phyloP scores from a whole-genome alignment of 64 coral and sea anemone genomes.

The Stylophora pistillata region DNA sequence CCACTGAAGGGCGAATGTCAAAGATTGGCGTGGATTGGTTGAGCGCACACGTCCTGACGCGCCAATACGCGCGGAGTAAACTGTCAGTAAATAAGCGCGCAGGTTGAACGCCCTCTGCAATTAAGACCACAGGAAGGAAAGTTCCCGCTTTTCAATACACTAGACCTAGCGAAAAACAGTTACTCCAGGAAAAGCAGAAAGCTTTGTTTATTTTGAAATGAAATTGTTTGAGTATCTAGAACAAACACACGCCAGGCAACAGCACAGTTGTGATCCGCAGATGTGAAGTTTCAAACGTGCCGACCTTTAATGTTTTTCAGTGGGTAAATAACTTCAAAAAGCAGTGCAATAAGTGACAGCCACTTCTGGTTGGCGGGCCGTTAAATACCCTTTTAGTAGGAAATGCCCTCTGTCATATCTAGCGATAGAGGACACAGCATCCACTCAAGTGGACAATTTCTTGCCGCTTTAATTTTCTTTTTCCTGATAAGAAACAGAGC shows the following conservation, averaged over 20 bases:
- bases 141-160: slow-evolving; percentile 13
- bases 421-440: neutral
- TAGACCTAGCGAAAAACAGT: slow-evolving; percentile 9
- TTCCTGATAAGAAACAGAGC: slow-evolving; percentile 4
- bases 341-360: slow-evolving; percentile 21
- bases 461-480: slow-evolving; percentile 3
- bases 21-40: slow-evolving; percentile 9
- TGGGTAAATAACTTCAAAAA: slow-evolving; percentile 46
- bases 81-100: slow-evolving; percentile 6
- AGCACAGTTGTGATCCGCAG: slow-evolving; percentile 49
- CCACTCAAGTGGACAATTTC: neutral
- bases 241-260: slow-evolving; percentile 35
- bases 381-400: slow-evolving; percentile 47
- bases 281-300: slow-evolving; percentile 34
- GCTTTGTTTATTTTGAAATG: slow-evolving; percentile 31
- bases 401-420: slow-evolving; percentile 8
- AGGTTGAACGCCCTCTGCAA: slow-evolving; percentile 18
- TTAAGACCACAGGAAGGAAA: slow-evolving; percentile 43
- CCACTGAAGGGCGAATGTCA: slow-evolving; percentile 19
- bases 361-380: slow-evolving; percentile 34
- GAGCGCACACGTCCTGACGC: neutral
- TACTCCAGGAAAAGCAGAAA: slow-evolving; percentile 50
- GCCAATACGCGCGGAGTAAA: neutral
- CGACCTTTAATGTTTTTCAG: slow-evolving; percentile 40
- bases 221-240: slow-evolving; percentile 6